These are phyloP conservation scores for Digitonthophagus gazella DNA, from an alignment of 2,888 invertebrate genomes.

Conservation along the genomic window DNA sequence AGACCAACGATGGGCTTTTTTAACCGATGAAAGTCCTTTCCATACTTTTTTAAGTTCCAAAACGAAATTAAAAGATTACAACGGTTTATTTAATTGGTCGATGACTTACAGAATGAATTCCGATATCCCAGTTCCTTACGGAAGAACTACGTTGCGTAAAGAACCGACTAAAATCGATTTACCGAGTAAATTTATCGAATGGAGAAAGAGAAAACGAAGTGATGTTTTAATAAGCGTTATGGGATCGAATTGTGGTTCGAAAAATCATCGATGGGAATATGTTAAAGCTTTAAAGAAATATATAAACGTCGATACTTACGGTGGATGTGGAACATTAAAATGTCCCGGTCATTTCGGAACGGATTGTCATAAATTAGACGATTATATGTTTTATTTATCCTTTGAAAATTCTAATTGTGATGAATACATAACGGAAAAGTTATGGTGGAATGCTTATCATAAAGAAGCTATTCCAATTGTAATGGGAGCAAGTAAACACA, in stretches of 20 bases:
- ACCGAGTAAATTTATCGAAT: slow-evolving; percentile 35
- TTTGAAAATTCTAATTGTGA: slow-evolving; percentile 69
- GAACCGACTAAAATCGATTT: slow-evolving; percentile 22
- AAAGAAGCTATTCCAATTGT: slow-evolving; percentile 66
- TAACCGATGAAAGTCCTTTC: slow-evolving; percentile 67
- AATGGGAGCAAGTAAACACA: slow-evolving; percentile 56
- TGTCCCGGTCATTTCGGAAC: slow-evolving; percentile 63
- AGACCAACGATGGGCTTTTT: slow-evolving; percentile 66
- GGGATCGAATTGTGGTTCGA: slow-evolving; percentile 59
- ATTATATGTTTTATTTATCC: slow-evolving; percentile 68
- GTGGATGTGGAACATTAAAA: slow-evolving; percentile 57
- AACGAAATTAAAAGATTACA: slow-evolving; percentile 50
- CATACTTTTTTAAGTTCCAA: slow-evolving; percentile 56
- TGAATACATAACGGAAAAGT: slow-evolving; percentile 70
- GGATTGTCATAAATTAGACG: slow-evolving; percentile 58
- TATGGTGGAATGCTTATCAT: slow-evolving; percentile 63
- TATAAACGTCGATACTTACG: slow-evolving; percentile 60
- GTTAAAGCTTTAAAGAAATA: slow-evolving; percentile 57
- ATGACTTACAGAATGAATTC: slow-evolving; percentile 66
- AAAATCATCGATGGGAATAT: slow-evolving; percentile 55
- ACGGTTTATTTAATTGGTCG: slow-evolving; percentile 70
- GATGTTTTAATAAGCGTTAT: slow-evolving; percentile 56
- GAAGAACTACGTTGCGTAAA: slow-evolving; percentile 53
- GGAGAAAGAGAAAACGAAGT: slow-evolving; percentile 48
- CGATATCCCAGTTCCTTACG: slow-evolving; percentile 67